phyloP scores from a whole-genome alignment of 2,888 invertebrate species.

The Spodoptera exigua region DNA sequence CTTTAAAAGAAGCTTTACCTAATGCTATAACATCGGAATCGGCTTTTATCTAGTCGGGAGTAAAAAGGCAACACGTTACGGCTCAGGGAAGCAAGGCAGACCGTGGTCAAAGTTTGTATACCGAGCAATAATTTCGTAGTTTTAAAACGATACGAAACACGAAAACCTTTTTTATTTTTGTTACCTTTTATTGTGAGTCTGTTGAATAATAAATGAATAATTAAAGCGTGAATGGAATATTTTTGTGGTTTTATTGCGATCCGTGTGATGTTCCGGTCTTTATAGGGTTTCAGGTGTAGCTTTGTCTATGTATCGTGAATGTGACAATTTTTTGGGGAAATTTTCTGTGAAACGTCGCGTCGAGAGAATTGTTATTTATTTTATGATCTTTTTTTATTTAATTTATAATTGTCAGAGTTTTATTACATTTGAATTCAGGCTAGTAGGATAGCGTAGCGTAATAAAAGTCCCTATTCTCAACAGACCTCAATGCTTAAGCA shows the following conservation, averaged over 20 bases:
- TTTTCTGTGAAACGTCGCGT: too few relatives aligned
- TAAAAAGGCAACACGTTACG: conserved; percentile 62
- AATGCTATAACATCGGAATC: conserved; percentile 62
- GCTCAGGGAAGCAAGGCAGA: conserved; percentile 55
- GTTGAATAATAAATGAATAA: conserved; percentile 42
- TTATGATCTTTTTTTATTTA: too few relatives aligned
- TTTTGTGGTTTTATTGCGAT: conserved; percentile 26
- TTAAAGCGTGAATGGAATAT: conserved; percentile 37
- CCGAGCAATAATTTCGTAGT: conserved; percentile 57
- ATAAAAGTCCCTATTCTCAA: too few relatives aligned
- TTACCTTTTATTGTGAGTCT: conserved; percentile 34
- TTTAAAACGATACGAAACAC: conserved; percentile 47
- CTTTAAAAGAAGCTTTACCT: conserved; percentile 59
- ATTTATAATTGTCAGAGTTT: too few relatives aligned
- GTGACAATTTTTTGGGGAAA: too few relatives aligned
- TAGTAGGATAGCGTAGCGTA: too few relatives aligned
- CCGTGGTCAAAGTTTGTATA: conserved; percentile 63
- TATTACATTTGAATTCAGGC: too few relatives aligned
- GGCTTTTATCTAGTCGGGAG: conserved; percentile 67
- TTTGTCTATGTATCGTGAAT: conserved; percentile 1
- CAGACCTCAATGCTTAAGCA: too few relatives aligned
- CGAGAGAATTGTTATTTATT: too few relatives aligned
- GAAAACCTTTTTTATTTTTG: conserved; percentile 41
- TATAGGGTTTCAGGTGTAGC: conserved; percentile 8
- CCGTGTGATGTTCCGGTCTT: conserved; percentile 11